phyloP scores from a whole-genome alignment of 2,113 vertebrate genomes.

The Microcebus murinus region DNA sequence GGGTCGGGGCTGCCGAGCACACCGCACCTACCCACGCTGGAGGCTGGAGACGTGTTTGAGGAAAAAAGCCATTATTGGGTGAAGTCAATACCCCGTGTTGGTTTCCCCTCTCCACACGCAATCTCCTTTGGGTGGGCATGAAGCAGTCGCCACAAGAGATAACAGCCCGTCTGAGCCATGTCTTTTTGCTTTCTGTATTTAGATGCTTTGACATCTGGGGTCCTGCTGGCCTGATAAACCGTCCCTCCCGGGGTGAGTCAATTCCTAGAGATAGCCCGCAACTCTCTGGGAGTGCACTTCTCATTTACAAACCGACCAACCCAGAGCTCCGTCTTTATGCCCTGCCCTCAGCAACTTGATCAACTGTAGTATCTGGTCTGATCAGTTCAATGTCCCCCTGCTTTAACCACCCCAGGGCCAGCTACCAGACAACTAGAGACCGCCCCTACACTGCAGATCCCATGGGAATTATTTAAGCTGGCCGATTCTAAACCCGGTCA shows the following conservation, averaged over 20 bases:
- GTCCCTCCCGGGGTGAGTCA: neutral
- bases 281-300: neutral
- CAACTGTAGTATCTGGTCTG: no score
- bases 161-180: neutral
- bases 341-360: neutral
- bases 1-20: neutral
- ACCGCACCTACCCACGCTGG: neutral
- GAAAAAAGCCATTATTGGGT: neutral
- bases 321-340: neutral
- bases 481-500: neutral
- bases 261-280: neutral
- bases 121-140: neutral
- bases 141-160: neutral
- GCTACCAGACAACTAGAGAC: neutral
- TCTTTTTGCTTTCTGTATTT: neutral
- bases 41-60: neutral
- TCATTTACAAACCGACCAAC: neutral
- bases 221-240: neutral
- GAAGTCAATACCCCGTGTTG: neutral
- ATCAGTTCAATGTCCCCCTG: no score
- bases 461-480: neutral
- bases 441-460: neutral
- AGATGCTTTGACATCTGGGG: neutral
- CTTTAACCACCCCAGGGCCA: neutral
- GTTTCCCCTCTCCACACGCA: neutral